Conservation (phyloP, 2,113 vertebrate species). For the Erythrocebus patas region DNA sequence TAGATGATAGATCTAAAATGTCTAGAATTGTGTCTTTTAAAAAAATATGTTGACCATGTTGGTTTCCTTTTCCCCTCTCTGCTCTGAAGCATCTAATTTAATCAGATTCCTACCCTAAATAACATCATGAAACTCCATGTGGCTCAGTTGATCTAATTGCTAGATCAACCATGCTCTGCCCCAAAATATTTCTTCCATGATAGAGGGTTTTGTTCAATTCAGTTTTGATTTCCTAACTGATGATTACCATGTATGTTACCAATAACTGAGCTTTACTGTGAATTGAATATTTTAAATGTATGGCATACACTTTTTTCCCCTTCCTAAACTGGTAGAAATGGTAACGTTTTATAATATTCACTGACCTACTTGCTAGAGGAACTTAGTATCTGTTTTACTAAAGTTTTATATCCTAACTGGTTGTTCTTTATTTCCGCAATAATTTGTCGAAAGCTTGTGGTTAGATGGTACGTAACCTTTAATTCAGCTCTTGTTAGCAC, state of each 20-base stretch:
- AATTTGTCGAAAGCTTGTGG: conserved; percentile 89
- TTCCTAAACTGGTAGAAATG: not conserved
- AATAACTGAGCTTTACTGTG: conserved; percentile 40
- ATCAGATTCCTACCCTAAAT: not conserved
- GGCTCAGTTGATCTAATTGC: not conserved
- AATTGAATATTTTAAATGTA: conserved; percentile 57
- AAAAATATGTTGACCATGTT: not conserved
- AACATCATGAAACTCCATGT: not conserved
- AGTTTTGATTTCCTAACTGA: conserved; percentile 61
- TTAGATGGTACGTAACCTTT: conserved; percentile 92
- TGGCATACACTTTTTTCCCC: not conserved
- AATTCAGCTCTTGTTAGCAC: conserved; percentile 93
- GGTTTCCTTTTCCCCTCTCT: not conserved
- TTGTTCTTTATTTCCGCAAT: conserved; percentile 81
- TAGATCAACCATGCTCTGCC: not conserved
- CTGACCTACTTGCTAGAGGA: conserved; percentile 14
- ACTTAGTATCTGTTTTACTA: conserved; percentile 58
- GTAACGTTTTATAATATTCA: not conserved
- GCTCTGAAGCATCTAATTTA: not conserved
- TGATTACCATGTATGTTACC: conserved; percentile 55
- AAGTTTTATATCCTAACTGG: conserved; percentile 60
- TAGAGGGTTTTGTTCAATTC: conserved; percentile 16
- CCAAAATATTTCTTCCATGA: conserved; percentile 13
- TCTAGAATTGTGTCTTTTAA: not conserved
- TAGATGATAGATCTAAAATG: not conserved